Evolutionary conservation across 2,888 invertebrate species (phyloP).

Genomic region (Leptopilina myrica): DNA sequence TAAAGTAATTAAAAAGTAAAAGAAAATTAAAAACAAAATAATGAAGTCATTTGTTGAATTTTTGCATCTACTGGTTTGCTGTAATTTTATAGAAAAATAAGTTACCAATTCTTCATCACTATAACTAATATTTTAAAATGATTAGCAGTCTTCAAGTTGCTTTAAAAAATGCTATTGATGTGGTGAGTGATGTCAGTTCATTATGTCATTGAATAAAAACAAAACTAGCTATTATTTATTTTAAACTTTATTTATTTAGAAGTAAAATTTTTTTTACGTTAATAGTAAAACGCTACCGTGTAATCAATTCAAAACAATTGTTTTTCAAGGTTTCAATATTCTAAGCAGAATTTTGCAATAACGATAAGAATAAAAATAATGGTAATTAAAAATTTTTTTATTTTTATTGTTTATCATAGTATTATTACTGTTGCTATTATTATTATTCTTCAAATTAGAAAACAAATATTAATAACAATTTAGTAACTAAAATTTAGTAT

Average conservation of each 20-base stretch:
- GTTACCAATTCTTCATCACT: constrained; percentile 6
- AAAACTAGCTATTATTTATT: not conserved
- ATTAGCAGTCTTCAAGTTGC: constrained; percentile 74
- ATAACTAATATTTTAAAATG: constrained; percentile 64
- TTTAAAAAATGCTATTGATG: constrained; percentile 75
- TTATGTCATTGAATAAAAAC: constrained; percentile 22
- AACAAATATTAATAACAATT: too few species aligned
- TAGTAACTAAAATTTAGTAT: too few species aligned
- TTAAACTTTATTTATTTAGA: constrained; percentile 37
- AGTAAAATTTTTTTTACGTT: constrained; percentile 34
- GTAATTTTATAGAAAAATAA: constrained; percentile 31
- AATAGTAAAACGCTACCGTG: not conserved
- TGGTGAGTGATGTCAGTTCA: constrained; percentile 67
- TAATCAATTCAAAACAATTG: constrained; percentile 4
- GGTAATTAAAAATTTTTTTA: too few species aligned
- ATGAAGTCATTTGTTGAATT: constrained; percentile 23
- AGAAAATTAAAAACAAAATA: not conserved
- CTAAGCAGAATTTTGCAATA: too few species aligned
- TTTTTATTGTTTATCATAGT: too few species aligned
- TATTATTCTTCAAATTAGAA: too few species aligned
- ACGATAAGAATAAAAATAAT: too few species aligned
- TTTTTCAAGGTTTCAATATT: not conserved
- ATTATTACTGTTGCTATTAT: too few species aligned
- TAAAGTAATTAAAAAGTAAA: too few species aligned
- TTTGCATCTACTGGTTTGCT: constrained; percentile 27